Evolutionary conservation across 64 coral and sea anemone species (phyloP).

Genomic region (Dendrophyllia cribrosa): DNA sequence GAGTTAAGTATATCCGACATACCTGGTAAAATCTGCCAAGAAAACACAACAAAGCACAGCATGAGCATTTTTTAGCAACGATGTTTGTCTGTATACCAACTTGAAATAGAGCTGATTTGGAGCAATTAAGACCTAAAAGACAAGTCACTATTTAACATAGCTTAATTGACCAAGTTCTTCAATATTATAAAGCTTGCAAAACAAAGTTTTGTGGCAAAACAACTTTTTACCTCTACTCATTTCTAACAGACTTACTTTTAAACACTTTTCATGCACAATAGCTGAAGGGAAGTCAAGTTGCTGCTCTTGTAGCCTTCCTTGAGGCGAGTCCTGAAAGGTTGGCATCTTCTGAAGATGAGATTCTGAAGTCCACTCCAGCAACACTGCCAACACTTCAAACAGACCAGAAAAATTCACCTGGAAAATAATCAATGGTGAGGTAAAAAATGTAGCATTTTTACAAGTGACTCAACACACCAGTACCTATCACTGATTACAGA

Average conservation of each 20-base stretch:
- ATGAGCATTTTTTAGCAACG: background rate
- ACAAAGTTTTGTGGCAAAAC: too few species aligned
- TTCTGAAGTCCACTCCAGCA: slow-evolving; percentile 91
- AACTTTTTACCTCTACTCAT: background rate
- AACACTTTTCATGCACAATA: slow-evolving; percentile 90
- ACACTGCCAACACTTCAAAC: slow-evolving; percentile 80
- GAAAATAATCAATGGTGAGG: background rate
- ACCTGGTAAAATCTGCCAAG: slow-evolving; percentile 83
- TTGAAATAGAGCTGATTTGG: too few species aligned
- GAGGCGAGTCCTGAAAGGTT: slow-evolving; percentile 76
- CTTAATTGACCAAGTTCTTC: too few species aligned
- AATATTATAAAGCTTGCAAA: too few species aligned
- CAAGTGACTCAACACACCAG: too few species aligned
- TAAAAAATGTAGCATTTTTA: too few species aligned
- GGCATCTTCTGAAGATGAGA: slow-evolving; percentile 81
- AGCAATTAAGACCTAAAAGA: background rate
- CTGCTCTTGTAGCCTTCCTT: slow-evolving; percentile 77
- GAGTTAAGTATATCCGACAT: slow-evolving; percentile 84
- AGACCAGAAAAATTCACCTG: slow-evolving; percentile 88
- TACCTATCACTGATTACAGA: too few species aligned
- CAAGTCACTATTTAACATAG: background rate
- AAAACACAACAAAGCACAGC: background rate
- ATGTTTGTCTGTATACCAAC: too few species aligned
- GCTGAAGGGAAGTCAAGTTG: slow-evolving; percentile 81
- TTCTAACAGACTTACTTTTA: slow-evolving; percentile 65